Conservation (phyloP, 1,140 invertebrate species). For the Eupristina koningsbergeri region DNA sequence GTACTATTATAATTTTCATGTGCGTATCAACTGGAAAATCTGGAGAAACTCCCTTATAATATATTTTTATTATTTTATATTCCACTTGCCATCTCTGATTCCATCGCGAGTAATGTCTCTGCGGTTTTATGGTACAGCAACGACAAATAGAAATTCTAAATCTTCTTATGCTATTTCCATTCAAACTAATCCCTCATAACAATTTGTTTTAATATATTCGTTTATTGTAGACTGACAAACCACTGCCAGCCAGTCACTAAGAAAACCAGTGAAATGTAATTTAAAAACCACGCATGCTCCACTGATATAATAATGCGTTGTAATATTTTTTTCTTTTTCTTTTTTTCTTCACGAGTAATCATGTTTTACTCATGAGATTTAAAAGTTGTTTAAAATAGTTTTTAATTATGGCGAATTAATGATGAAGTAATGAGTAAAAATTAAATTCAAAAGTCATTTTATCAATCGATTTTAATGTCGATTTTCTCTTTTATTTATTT, state of each 20-base stretch:
- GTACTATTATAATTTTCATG: constrained; percentile 47
- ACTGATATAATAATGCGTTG: too few relatives aligned
- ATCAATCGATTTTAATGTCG: too few relatives aligned
- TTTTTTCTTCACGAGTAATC: too few relatives aligned
- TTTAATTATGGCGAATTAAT: too few relatives aligned
- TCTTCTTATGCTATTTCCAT: constrained; percentile 11
- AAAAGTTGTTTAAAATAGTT: too few relatives aligned
- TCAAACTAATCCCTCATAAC: not conserved
- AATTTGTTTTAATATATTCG: not conserved
- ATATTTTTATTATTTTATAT: constrained; percentile 49
- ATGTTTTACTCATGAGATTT: not conserved
- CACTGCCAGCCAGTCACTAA: too few relatives aligned
- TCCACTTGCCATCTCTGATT: not conserved
- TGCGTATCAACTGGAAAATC: constrained; percentile 31
- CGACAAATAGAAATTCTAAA: constrained; percentile 18
- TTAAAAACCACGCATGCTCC: too few relatives aligned
- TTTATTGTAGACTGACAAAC: not conserved
- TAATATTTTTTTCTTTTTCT: too few relatives aligned
- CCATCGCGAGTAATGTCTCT: constrained; percentile 6
- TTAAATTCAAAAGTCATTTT: too few relatives aligned
- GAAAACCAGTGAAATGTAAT: too few relatives aligned
- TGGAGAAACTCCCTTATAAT: constrained; percentile 23
- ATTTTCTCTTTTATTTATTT: too few relatives aligned
- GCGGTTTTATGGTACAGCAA: constrained; percentile 1
- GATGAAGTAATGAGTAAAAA: too few relatives aligned